Evolutionary conservation across 2,797 vertebrate genomes (phyloP).

Genomic region (Choloepus didactylus): DNA sequence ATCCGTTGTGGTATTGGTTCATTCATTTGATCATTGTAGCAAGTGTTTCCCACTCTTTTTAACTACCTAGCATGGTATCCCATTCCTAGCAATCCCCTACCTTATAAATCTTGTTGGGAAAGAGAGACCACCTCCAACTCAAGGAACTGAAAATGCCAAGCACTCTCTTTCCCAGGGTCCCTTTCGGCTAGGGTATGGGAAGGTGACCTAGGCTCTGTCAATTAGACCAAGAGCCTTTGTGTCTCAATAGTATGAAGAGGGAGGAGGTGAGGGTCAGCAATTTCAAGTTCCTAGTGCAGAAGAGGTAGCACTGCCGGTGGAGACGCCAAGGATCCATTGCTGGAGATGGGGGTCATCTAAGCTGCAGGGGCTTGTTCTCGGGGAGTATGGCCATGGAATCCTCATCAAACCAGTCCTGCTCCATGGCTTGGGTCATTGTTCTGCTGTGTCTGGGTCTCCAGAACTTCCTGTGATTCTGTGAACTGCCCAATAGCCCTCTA

Average conservation of each 20-base stretch:
- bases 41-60: neutral
- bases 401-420: neutral
- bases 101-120: neutral
- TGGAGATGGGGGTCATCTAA: neutral
- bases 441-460: neutral
- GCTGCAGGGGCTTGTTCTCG: neutral
- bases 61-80: neutral
- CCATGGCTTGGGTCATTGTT: neutral
- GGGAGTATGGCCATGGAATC: neutral
- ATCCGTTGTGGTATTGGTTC: neutral
- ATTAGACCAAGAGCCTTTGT: neutral
- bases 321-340: accelerated
- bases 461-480: neutral
- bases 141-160: neutral
- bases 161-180: neutral
- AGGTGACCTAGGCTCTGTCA: neutral
- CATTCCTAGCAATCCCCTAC: neutral
- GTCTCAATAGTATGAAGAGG: neutral
- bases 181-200: neutral
- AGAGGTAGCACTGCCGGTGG: accelerated
- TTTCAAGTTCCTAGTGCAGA: neutral
- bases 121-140: neutral
- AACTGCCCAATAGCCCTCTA: neutral
- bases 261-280: too few relatives aligned
- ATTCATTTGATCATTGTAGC: neutral